phyloP scores from a whole-genome alignment of 2,113 vertebrate species.

The Tenrec ecaudatus region DNA sequence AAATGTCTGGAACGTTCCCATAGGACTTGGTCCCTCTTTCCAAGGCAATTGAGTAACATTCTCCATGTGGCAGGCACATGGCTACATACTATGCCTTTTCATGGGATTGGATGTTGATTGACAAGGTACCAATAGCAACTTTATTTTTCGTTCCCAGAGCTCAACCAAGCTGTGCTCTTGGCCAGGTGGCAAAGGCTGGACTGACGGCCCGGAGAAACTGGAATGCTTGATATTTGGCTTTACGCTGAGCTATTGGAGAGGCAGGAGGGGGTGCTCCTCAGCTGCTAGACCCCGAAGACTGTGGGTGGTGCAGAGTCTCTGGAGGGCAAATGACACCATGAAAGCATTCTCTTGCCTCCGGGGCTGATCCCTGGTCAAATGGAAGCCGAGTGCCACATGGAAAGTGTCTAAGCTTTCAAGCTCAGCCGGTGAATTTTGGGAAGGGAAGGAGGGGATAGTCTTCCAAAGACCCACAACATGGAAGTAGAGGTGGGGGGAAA shows the following conservation, averaged over 20 bases:
- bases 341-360: slow-evolving; percentile 69
- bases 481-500: slow-evolving; percentile 52
- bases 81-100: not conserved
- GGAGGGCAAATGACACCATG: slow-evolving; percentile 75
- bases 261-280: slow-evolving; percentile 10
- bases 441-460: slow-evolving; percentile 24
- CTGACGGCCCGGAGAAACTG: slow-evolving; percentile 49
- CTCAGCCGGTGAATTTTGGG: slow-evolving; percentile 45
- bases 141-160: slow-evolving; percentile 72
- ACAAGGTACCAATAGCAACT: slow-evolving; percentile 71
- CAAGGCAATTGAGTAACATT: slow-evolving; percentile 38
- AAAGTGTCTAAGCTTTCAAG: slow-evolving; percentile 65
- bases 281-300: not conserved
- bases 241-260: slow-evolving; percentile 73
- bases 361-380: slow-evolving; percentile 48
- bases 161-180: slow-evolving; percentile 21
- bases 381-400: slow-evolving; percentile 65
- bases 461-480: slow-evolving; percentile 72
- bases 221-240: slow-evolving; percentile 69
- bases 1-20: slow-evolving; percentile 15
- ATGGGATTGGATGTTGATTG: slow-evolving; percentile 69
- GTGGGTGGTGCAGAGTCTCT: slow-evolving; percentile 72
- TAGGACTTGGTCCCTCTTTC: not conserved
- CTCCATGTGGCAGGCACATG: slow-evolving; percentile 77
- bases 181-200: slow-evolving; percentile 66